phyloP scores from a whole-genome alignment of 2,888 invertebrate species.

The Xylota sylvarum region DNA sequence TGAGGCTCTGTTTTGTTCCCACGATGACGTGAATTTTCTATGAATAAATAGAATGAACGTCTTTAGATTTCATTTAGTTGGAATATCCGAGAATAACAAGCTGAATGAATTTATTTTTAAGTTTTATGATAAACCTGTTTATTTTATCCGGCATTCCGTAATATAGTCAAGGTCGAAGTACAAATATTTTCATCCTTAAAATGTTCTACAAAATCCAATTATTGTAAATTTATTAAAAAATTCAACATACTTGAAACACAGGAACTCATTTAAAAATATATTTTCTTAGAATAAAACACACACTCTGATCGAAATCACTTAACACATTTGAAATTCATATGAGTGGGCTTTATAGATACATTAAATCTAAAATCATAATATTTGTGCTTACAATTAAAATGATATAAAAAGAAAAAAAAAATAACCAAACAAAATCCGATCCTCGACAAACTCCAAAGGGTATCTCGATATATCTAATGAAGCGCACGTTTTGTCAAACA shows the following conservation, averaged over 20 bases:
- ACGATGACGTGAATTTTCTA: not conserved
- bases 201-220: not conserved
- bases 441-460: not conserved
- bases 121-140: not conserved
- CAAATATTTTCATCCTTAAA: not conserved
- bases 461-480: slow-evolving; percentile 13
- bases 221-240: not conserved
- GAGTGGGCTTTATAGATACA: slow-evolving; percentile 39
- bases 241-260: not conserved
- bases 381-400: slow-evolving; percentile 44
- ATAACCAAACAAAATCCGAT: slow-evolving; percentile 12
- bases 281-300: not conserved
- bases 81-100: not conserved
- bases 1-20: slow-evolving; percentile 23
- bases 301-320: slow-evolving; percentile 37
- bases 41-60: not conserved
- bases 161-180: not conserved
- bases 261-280: not conserved
- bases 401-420: slow-evolving; percentile 5
- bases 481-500: slow-evolving; percentile 29
- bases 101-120: not conserved
- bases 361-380: slow-evolving; percentile 45
- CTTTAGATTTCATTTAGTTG: not conserved
- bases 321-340: slow-evolving; percentile 52
- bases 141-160: too few relatives aligned